Percentiles rank a stretch among this genome's conserved stretches.
Conservation (phyloP, 1,140 invertebrate genomes). For the Cyclargus thomasi region DNA sequence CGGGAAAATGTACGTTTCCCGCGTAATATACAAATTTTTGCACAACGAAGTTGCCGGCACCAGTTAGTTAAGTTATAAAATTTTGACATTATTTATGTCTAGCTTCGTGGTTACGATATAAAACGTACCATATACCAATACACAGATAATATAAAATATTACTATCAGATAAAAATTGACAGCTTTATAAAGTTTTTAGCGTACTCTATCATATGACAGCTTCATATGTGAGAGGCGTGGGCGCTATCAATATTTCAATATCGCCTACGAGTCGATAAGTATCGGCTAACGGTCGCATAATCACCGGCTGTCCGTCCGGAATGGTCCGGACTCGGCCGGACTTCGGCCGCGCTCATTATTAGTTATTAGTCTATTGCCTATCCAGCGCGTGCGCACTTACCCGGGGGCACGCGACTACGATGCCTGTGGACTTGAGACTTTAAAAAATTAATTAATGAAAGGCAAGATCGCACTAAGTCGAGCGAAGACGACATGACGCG, state of each 20-base stretch:
- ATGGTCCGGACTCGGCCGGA: too few relatives aligned
- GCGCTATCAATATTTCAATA: conserved; percentile 31
- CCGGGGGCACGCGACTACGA: conserved; percentile 15
- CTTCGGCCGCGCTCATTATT: conserved; percentile 30
- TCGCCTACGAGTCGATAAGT: conserved; percentile 21
- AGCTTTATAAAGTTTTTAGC: background rate
- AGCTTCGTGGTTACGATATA: too few relatives aligned
- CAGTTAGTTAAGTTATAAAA: too few relatives aligned
- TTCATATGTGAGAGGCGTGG: conserved; percentile 11
- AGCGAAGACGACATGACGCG: too few relatives aligned
- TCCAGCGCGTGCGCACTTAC: conserved; percentile 36
- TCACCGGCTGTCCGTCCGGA: conserved; percentile 32
- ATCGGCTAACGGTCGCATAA: conserved; percentile 31
- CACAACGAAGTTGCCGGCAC: too few relatives aligned
- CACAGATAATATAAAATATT: too few relatives aligned
- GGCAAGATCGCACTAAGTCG: too few relatives aligned
- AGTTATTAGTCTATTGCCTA: conserved; percentile 40
- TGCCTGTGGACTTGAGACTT: conserved; percentile 13
- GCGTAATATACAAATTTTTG: too few relatives aligned
- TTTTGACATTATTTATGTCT: too few relatives aligned
- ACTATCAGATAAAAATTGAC: background rate
- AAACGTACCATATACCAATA: too few relatives aligned
- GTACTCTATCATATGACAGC: background rate
- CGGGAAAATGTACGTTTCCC: too few relatives aligned
- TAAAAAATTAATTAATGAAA: too few relatives aligned